Percentiles rank a stretch among this genome's conserved stretches.
These are phyloP conservation scores for Aphelocoma coerulescens DNA, from an alignment of 2,113 vertebrate genomes.

Conservation along the genomic window DNA sequence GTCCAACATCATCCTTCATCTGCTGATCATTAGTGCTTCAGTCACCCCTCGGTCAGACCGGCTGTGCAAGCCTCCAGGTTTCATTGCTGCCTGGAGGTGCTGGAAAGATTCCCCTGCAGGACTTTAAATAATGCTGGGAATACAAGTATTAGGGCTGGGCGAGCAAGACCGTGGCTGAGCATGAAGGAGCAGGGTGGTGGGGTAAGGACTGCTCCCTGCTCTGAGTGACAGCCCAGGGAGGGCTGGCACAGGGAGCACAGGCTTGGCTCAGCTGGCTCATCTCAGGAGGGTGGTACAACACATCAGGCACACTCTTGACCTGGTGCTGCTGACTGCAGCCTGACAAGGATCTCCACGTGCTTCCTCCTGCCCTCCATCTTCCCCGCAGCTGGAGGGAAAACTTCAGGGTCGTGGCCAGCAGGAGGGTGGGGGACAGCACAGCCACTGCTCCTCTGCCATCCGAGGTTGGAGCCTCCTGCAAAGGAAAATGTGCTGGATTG, in stretches of 20 bases:
- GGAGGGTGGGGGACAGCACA: neutral
- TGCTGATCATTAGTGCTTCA: neutral
- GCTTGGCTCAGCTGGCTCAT: neutral
- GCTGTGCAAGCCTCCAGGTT: neutral
- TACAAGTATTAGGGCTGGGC: rapidly evolving
- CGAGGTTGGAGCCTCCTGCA: neutral
- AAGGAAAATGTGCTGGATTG: neutral
- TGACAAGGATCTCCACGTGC: neutral
- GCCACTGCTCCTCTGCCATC: neutral
- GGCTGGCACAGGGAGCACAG: neutral
- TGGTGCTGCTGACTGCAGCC: neutral
- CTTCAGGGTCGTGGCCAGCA: rapidly evolving
- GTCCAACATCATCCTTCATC: neutral
- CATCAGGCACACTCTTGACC: neutral
- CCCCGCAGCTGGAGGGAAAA: neutral
- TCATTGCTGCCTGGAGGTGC: neutral
- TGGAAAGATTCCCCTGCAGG: neutral
- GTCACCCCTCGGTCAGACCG: neutral
- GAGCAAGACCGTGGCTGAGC: neutral
- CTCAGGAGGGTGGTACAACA: neutral
- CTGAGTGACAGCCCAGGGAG: rapidly evolving
- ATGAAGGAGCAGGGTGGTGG: neutral
- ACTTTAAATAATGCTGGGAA: neutral
- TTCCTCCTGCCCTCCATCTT: neutral
- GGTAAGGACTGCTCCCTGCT: neutral